These are phyloP conservation scores for Harpagoxenus sublaevis DNA, from an alignment of 2,888 invertebrate species.

Conservation along the genomic window DNA sequence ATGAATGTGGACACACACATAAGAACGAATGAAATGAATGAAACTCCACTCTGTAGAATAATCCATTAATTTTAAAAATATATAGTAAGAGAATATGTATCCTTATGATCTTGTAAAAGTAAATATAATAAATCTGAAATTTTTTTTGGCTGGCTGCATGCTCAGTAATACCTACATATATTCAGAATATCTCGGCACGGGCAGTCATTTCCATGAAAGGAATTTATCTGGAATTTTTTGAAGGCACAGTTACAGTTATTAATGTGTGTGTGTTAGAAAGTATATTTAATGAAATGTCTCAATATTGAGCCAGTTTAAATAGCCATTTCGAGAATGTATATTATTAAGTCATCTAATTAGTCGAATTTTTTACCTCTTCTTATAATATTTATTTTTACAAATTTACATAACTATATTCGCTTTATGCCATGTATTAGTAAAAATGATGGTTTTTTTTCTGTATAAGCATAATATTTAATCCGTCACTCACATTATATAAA, in stretches of 20 bases:
- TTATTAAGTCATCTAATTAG: not conserved
- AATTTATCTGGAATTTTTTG: not conserved
- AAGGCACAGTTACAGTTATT: not conserved
- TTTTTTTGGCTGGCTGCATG: not conserved
- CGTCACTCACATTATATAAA: not conserved
- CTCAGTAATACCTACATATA: not conserved
- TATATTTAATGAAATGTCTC: not conserved
- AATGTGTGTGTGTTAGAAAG: not conserved
- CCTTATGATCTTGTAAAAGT: not conserved
- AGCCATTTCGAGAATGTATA: not conserved
- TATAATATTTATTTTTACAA: not conserved
- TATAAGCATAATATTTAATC: not conserved
- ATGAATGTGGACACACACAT: not conserved
- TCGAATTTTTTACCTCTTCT: not conserved
- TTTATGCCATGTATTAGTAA: not conserved
- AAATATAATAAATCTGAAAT: not conserved
- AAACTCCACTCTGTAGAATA: not conserved
- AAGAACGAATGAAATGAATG: not conserved
- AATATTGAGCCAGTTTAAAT: not conserved
- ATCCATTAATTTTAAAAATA: not conserved
- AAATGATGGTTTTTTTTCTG: not conserved
- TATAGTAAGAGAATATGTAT: not conserved
- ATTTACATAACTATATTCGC: not conserved
- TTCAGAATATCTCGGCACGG: not conserved
- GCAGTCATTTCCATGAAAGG: not conserved